phyloP scores from a whole-genome alignment of 2,113 vertebrate genomes.

The Corythornis madagascariensis region DNA sequence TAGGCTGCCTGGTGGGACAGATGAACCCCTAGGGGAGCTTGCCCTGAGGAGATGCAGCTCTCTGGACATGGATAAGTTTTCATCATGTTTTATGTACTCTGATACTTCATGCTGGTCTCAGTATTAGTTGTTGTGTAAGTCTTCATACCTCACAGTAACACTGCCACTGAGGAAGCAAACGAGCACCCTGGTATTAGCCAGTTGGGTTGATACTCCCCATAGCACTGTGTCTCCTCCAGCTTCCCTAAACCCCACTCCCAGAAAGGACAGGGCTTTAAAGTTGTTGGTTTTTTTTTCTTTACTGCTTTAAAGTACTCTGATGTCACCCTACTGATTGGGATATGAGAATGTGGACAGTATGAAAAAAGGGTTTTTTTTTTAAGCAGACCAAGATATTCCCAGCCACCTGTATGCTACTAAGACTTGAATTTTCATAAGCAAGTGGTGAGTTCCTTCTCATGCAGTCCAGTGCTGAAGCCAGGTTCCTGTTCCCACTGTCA shows the following conservation, averaged over 20 bases:
- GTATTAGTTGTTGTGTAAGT: not conserved
- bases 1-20: rapidly evolving
- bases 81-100: not conserved
- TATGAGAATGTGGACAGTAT: not conserved
- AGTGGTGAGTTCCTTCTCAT: not conserved
- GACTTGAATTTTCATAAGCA: not conserved
- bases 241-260: rapidly evolving
- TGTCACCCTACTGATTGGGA: not conserved
- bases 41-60: not conserved
- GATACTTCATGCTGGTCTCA: not conserved
- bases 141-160: no score
- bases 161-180: not conserved
- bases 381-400: not conserved
- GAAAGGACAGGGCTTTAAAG: no score
- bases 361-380: not conserved
- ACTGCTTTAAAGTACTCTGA: not conserved
- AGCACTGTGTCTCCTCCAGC: not conserved
- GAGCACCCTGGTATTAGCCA: no score
- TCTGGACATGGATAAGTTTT: not conserved
- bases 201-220: not conserved
- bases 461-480: not conserved
- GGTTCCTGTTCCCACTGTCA: not conserved
- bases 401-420: not conserved
- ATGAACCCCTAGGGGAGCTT: rapidly evolving
- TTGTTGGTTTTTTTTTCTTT: no score